phyloP scores from a whole-genome alignment of 1,140 invertebrate genomes.

The Rhyzopertha dominica region DNA sequence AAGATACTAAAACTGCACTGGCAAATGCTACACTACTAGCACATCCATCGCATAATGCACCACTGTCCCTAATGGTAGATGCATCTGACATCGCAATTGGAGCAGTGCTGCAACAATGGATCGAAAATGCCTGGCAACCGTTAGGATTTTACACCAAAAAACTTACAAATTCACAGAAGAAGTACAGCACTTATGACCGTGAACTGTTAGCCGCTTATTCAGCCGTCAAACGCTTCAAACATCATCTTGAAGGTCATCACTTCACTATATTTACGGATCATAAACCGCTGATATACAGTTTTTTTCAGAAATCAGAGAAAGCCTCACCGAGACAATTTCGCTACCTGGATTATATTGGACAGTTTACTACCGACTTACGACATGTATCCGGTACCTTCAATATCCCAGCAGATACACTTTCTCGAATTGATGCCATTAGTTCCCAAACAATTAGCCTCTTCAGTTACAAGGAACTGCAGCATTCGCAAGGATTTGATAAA shows the following conservation, averaged over 20 bases:
- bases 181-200: constrained; percentile 38
- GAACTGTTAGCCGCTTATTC: constrained; percentile 41
- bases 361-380: constrained; percentile 40
- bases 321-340: constrained; percentile 25
- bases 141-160: constrained; percentile 43
- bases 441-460: too few species aligned
- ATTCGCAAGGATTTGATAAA: too few species aligned
- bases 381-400: constrained; percentile 38
- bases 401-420: constrained; percentile 33
- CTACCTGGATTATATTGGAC: constrained; percentile 36
- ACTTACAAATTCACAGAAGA: constrained; percentile 27
- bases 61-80: constrained; percentile 22
- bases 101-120: constrained; percentile 30
- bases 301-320: constrained; percentile 14
- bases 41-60: constrained; percentile 21
- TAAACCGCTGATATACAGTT: constrained; percentile 36
- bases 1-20: constrained; percentile 27
- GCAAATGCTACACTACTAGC: constrained; percentile 24
- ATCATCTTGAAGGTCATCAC: constrained; percentile 33
- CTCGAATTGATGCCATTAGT: too few species aligned
- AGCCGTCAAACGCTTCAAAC: constrained; percentile 33
- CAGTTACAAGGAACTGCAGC: too few species aligned
- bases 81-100: constrained; percentile 32
- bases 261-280: constrained; percentile 42
- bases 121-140: constrained; percentile 30